Percentiles rank a stretch among this genome's conserved stretches.
Evolutionary conservation across 2,888 invertebrate species (phyloP).

Genomic region (Caenorhabditis macrosperma): DNA sequence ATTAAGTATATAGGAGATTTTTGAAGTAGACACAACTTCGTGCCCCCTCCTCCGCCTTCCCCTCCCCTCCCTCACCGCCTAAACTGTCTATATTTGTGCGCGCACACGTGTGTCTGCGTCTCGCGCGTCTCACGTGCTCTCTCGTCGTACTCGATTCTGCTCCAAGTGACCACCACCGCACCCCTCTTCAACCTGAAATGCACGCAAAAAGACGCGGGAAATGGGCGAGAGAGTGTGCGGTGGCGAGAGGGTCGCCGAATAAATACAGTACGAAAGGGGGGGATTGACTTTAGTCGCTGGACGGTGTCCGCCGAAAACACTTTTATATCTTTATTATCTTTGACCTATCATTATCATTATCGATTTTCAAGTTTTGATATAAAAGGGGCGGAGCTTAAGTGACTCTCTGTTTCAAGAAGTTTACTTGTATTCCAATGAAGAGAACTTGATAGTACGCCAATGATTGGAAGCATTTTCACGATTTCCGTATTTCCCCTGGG

Average conservation of each 20-base stretch:
- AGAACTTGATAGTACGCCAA: no score
- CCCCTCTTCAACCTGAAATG: conserved; percentile 31
- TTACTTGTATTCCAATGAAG: no score
- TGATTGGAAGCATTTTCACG: no score
- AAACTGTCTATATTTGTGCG: conserved; percentile 43
- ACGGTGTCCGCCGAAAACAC: not conserved
- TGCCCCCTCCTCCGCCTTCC: not conserved
- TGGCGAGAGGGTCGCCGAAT: not conserved
- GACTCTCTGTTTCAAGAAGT: no score
- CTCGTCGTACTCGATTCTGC: not conserved
- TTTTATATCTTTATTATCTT: conserved; percentile 1
- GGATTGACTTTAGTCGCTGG: not conserved
- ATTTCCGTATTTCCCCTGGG: no score
- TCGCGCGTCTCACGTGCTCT: conserved; percentile 2
- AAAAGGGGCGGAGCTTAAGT: no score
- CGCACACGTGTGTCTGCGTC: conserved; percentile 35
- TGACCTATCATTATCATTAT: not conserved
- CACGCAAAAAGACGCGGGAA: not conserved
- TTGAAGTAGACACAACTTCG: conserved; percentile 22
- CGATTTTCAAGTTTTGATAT: no score
- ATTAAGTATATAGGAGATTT: not conserved
- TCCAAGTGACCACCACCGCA: conserved; percentile 44
- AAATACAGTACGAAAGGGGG: conserved; percentile 26
- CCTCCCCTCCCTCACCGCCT: not conserved
- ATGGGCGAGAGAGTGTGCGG: not conserved